Conservation (phyloP, 2,888 invertebrate genomes). For the Emmelina monodactyla region DNA sequence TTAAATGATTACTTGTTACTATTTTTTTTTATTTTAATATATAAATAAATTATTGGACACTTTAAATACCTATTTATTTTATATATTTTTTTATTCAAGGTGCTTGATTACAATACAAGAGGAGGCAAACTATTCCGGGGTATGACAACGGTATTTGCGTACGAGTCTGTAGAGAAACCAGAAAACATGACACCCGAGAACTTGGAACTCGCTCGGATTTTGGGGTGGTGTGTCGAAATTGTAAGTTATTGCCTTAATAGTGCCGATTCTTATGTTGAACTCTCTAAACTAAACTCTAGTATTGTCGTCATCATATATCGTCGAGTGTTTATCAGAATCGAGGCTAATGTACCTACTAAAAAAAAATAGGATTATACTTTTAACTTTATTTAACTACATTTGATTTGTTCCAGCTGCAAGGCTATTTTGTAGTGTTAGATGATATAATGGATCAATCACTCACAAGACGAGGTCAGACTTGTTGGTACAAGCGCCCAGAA, state of each 20-base stretch:
- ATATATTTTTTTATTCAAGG: no score
- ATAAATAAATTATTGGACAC: no score
- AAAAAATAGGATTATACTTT: background rate
- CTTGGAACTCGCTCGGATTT: constrained; percentile 73
- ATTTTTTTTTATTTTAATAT: no score
- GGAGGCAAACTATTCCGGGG: constrained; percentile 86
- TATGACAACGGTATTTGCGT: constrained; percentile 73
- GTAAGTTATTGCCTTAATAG: constrained; percentile 56
- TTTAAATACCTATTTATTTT: no score
- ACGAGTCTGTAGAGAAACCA: constrained; percentile 71
- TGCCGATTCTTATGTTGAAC: background rate
- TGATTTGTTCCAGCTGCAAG: constrained; percentile 73
- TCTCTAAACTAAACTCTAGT: no score
- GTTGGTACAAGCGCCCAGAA: constrained; percentile 84
- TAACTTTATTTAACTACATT: background rate
- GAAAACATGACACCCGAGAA: constrained; percentile 75
- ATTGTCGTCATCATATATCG: no score
- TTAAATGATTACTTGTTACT: no score
- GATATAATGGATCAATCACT: constrained; percentile 91
- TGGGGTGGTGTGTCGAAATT: constrained; percentile 95
- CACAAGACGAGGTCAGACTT: constrained; percentile 84
- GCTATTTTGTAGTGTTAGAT: constrained; percentile 84
- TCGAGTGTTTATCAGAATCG: no score
- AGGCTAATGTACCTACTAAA: background rate
- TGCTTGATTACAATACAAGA: constrained; percentile 86